Evolutionary conservation across 2,888 invertebrate species (phyloP).

Genomic region (Sphaerophoria rueppellii): DNA sequence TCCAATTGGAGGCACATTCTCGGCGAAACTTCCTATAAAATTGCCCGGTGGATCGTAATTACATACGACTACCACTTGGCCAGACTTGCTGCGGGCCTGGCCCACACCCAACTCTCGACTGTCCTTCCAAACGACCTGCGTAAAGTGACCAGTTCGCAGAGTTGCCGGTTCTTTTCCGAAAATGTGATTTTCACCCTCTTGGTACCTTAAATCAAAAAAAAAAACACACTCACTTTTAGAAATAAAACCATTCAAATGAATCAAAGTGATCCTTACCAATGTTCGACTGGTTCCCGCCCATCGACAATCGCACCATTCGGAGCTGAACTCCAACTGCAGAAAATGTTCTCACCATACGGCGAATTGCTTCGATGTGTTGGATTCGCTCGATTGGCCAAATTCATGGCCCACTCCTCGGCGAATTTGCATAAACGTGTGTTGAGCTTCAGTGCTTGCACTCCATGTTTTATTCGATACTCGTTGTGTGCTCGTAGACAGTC

Average conservation of each 20-base stretch:
- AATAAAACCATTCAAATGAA: background rate
- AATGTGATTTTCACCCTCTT: slow-evolving; percentile 85
- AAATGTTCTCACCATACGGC: slow-evolving; percentile 92
- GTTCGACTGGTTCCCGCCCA: slow-evolving; percentile 77
- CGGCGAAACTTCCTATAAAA: slow-evolving; percentile 89
- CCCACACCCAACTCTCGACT: slow-evolving; percentile 90
- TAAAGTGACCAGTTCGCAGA: slow-evolving; percentile 89
- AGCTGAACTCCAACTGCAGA: slow-evolving; percentile 88
- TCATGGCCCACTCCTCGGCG: slow-evolving; percentile 88
- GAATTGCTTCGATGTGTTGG: slow-evolving; percentile 89
- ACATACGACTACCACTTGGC: slow-evolving; percentile 92
- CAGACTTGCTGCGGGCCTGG: slow-evolving; percentile 86
- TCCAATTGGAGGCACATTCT: slow-evolving; percentile 87
- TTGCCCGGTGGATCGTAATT: slow-evolving; percentile 95
- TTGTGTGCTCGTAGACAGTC: slow-evolving; percentile 89
- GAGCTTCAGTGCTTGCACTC: slow-evolving; percentile 86
- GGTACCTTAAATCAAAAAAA: slow-evolving; percentile 81
- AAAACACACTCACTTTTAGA: background rate
- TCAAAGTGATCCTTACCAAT: slow-evolving; percentile 79
- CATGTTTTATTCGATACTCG: slow-evolving; percentile 87
- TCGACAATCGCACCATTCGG: slow-evolving; percentile 84
- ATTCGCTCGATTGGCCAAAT: slow-evolving; percentile 85
- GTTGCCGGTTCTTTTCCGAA: slow-evolving; percentile 86
- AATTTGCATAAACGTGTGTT: slow-evolving; percentile 87
- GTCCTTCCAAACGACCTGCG: slow-evolving; percentile 91